A percentile compares a stretch with the other conserved stretches of the same genome.
Evolutionary conservation across 2,888 invertebrate genomes (phyloP).

Genomic region (Tachina grossa): DNA sequence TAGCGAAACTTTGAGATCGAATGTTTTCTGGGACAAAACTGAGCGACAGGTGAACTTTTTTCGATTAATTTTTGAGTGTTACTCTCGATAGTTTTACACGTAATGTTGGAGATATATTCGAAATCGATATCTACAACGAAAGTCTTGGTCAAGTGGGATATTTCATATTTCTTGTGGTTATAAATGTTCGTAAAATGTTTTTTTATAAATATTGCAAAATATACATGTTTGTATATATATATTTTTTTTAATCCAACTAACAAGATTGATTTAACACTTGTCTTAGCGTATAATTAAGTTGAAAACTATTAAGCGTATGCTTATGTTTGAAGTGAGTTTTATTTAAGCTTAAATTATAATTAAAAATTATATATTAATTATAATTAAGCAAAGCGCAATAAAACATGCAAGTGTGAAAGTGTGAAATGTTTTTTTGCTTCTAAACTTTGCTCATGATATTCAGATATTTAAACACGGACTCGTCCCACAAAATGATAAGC

Average conservation of each 20-base stretch:
- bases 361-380: constrained; percentile 14
- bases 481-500: too few relatives aligned
- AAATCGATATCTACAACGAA: too few relatives aligned
- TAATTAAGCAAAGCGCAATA: not conserved
- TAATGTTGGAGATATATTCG: too few relatives aligned
- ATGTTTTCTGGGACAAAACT: too few relatives aligned
- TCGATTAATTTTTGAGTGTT: too few relatives aligned
- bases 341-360: constrained; percentile 43
- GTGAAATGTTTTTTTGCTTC: not conserved
- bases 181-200: constrained; percentile 30
- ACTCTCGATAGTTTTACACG: too few relatives aligned
- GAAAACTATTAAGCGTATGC: constrained; percentile 59
- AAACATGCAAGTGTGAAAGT: not conserved
- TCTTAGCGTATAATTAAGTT: constrained; percentile 65
- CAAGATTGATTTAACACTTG: constrained; percentile 67
- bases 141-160: too few relatives aligned
- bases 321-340: constrained; percentile 42
- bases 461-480: too few relatives aligned
- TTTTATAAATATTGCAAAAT: constrained; percentile 36
- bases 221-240: too few relatives aligned
- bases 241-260: constrained; percentile 10
- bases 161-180: constrained; percentile 33
- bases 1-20: too few relatives aligned
- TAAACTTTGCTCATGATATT: too few relatives aligned
- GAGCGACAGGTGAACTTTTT: too few relatives aligned